Evolutionary conservation across 2,113 vertebrate genomes (phyloP).

Genomic region (Archilochus colubris): DNA sequence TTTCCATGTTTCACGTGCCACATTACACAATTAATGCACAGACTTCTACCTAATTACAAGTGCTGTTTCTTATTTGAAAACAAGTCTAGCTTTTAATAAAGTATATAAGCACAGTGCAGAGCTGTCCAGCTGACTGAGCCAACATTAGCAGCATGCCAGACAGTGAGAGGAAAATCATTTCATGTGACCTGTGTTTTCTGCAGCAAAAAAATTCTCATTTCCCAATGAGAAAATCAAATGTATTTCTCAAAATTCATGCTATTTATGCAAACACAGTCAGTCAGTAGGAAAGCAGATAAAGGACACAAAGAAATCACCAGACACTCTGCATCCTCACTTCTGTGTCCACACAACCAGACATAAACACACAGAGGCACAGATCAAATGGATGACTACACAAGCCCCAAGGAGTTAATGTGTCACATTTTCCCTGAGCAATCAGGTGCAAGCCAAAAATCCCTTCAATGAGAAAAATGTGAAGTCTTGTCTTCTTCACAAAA

Average conservation of each 20-base stretch:
- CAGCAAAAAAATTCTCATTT: neutral
- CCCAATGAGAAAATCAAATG: neutral
- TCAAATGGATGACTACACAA: rapidly evolving
- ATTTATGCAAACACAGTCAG: neutral
- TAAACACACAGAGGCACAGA: neutral
- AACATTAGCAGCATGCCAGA: neutral
- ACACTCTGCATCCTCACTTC: neutral
- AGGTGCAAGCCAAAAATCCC: neutral
- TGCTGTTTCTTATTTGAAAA: neutral
- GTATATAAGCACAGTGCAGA: rapidly evolving
- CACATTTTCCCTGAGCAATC: rapidly evolving
- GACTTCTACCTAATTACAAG: neutral
- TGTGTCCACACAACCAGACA: neutral
- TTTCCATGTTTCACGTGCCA: neutral
- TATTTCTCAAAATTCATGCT: neutral
- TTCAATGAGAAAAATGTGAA: neutral
- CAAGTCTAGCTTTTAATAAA: neutral
- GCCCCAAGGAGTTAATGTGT: neutral
- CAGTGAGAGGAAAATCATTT: neutral
- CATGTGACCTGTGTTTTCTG: neutral
- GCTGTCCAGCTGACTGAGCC: neutral
- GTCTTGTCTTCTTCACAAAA: neutral
- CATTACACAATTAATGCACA: neutral
- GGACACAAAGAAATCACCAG: neutral
- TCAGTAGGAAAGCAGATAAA: neutral